Conservation (phyloP, 2,113 vertebrate species). For the Hippocampus abdominalis region DNA sequence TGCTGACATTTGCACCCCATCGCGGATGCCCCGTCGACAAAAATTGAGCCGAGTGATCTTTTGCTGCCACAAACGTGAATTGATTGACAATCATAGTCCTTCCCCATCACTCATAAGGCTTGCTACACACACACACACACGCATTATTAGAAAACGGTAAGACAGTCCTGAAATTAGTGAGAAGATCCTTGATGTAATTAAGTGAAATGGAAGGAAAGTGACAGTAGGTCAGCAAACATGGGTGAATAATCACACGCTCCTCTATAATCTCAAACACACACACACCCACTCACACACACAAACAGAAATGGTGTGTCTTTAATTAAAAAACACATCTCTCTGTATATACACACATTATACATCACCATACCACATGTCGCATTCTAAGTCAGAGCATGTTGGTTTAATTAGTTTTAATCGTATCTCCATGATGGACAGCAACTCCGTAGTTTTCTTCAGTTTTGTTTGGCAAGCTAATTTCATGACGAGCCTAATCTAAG, state of each 20-base stretch:
- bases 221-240: slow-evolving; percentile 9
- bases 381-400: slow-evolving; percentile 34
- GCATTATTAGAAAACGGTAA: slow-evolving; percentile 22
- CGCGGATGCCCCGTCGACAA: no score
- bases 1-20: no score
- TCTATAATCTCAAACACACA: slow-evolving; percentile 12
- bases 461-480: slow-evolving; percentile 61
- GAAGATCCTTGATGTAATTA: slow-evolving; percentile 62
- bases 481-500: slow-evolving; percentile 71
- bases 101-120: slow-evolving; percentile 7
- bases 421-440: slow-evolving; percentile 62
- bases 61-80: not conserved
- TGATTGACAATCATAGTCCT: slow-evolving; percentile 25
- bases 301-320: slow-evolving; percentile 34
- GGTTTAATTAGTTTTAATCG: slow-evolving; percentile 59
- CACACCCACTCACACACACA: slow-evolving; percentile 15
- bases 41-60: not conserved
- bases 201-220: slow-evolving; percentile 27
- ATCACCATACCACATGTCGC: slow-evolving; percentile 28
- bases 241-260: slow-evolving; percentile 39
- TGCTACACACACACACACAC: not conserved
- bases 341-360: slow-evolving; percentile 5
- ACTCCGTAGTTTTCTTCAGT: slow-evolving; percentile 48
- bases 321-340: slow-evolving; percentile 54
- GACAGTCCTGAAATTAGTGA: slow-evolving; percentile 51